These are phyloP conservation scores for Leucoraja ocellata DNA, from an alignment of 2,797 vertebrate species.

Conservation along the genomic window DNA sequence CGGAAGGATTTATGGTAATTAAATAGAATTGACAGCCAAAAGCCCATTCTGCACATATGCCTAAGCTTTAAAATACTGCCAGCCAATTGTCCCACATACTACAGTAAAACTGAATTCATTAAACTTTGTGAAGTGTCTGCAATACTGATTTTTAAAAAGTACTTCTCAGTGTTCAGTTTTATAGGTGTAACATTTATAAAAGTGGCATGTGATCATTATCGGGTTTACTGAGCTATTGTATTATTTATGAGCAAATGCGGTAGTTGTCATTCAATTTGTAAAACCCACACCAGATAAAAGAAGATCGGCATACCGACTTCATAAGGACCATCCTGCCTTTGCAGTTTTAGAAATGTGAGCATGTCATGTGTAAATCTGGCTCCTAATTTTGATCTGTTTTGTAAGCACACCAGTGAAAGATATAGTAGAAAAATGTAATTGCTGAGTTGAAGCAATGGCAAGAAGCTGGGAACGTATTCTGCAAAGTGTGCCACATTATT, in stretches of 20 bases:
- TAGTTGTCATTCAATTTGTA: neutral
- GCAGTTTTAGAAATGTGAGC: neutral
- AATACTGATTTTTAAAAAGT: conserved; percentile 14
- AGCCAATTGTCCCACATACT: neutral
- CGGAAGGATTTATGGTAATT: neutral
- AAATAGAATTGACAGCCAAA: neutral
- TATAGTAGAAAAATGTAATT: neutral
- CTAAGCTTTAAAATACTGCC: conserved; percentile 8
- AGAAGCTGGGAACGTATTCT: neutral
- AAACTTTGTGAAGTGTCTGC: neutral
- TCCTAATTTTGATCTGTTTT: neutral
- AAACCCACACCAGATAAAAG: neutral
- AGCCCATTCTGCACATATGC: neutral
- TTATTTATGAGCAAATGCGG: neutral
- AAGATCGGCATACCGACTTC: neutral
- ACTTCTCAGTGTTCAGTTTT: neutral
- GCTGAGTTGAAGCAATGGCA: conserved; percentile 2
- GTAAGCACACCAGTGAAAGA: neutral
- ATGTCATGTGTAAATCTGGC: neutral
- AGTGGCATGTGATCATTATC: neutral
- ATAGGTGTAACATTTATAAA: neutral
- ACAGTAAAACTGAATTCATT: conserved; percentile 12
- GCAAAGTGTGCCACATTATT: neutral
- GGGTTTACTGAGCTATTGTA: neutral
- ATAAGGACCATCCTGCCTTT: neutral